A percentile compares a stretch with the other conserved stretches of the same genome.
Conservation (phyloP, 2,113 vertebrate genomes). For the Rhineura floridana region DNA sequence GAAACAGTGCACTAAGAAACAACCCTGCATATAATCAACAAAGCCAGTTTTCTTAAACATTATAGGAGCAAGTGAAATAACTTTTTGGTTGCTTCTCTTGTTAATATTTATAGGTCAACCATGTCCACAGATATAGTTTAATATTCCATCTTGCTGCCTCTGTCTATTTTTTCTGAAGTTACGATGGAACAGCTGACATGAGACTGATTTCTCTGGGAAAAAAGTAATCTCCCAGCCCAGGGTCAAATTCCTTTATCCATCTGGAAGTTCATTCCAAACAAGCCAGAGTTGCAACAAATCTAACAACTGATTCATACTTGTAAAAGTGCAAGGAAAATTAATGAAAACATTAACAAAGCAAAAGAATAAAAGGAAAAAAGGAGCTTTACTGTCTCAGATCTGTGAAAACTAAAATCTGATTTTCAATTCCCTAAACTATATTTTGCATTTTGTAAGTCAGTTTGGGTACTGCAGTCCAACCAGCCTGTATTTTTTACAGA, state of each 20-base stretch:
- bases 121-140: neutral
- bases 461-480: neutral
- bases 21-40: neutral
- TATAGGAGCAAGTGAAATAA: neutral
- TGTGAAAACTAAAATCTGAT: neutral
- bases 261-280: conserved; percentile 58
- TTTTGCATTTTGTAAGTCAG: neutral
- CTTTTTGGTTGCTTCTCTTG: neutral
- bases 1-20: neutral
- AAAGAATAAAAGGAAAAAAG: neutral
- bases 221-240: conserved; percentile 44
- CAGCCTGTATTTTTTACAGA: neutral
- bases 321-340: neutral
- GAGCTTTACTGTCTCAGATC: neutral
- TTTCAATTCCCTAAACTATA: neutral
- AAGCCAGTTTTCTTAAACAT: neutral
- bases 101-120: accelerated
- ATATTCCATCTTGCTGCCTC: conserved; percentile 28
- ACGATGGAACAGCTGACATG: conserved; percentile 10
- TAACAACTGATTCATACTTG: neutral
- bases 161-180: conserved; percentile 15
- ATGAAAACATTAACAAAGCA: neutral
- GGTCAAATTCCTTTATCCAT: conserved; percentile 59
- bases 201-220: conserved; percentile 44
- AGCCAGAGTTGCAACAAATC: conserved; percentile 3